Evolutionary conservation across 1,140 invertebrate species (phyloP).

Genomic region (Oryzaephilus surinamensis): DNA sequence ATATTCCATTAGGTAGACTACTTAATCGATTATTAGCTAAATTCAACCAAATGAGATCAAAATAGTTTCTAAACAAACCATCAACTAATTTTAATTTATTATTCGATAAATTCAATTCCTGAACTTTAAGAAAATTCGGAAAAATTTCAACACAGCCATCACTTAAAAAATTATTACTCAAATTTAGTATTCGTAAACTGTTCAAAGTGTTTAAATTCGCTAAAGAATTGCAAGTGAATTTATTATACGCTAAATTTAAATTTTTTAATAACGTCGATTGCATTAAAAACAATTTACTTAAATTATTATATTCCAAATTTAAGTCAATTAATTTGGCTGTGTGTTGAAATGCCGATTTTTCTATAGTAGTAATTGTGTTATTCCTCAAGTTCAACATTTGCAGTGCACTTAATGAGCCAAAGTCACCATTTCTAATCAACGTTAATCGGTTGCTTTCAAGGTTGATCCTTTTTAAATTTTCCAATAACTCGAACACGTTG

Average conservation of each 20-base stretch:
- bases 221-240: constrained; percentile 2
- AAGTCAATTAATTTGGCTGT: constrained; percentile 13
- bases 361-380: background rate
- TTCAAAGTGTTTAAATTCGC: constrained; percentile 2
- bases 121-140: constrained; percentile 9
- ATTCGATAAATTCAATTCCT: constrained; percentile 18
- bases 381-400: background rate
- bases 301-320: constrained; percentile 16
- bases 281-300: constrained; percentile 7
- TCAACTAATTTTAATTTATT: constrained; percentile 15
- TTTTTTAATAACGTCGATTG: constrained; percentile 9
- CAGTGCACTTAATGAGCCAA: background rate
- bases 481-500: constrained; percentile 1
- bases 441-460: no score
- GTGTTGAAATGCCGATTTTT: background rate
- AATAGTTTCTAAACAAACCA: background rate
- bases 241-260: constrained; percentile 20
- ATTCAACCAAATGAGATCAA: constrained; percentile 13
- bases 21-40: constrained; percentile 20
- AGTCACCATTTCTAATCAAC: no score
- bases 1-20: constrained; percentile 8
- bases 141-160: constrained; percentile 8
- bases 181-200: no score
- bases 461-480: constrained; percentile 3
- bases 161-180: constrained; percentile 17